Conservation (phyloP, 2,888 invertebrate genomes). For the Cetonia aurata region DNA sequence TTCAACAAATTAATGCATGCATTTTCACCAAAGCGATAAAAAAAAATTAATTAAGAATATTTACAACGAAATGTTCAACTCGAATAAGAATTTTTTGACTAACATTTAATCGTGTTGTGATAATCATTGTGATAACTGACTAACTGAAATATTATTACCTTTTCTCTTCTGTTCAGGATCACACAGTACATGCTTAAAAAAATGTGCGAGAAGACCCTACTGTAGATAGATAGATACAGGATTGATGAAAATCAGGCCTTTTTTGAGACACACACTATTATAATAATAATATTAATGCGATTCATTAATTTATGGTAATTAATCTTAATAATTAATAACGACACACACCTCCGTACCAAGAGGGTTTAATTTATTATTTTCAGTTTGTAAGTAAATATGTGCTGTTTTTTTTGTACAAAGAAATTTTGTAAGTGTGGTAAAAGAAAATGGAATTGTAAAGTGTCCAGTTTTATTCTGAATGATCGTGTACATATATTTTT, state of each 20-base stretch:
- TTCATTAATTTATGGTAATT: too few relatives aligned
- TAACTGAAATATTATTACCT: constrained; percentile 27
- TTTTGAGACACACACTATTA: too few relatives aligned
- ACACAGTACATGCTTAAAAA: constrained; percentile 31
- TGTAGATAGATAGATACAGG: constrained; percentile 11
- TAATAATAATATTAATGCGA: too few relatives aligned
- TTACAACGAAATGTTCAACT: background rate
- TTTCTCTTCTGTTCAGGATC: constrained; percentile 37
- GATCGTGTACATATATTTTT: background rate
- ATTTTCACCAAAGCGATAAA: background rate
- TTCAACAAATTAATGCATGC: background rate
- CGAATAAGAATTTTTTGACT: background rate
- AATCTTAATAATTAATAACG: too few relatives aligned
- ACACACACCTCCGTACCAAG: background rate
- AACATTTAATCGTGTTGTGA: constrained; percentile 29
- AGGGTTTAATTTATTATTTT: constrained; percentile 36
- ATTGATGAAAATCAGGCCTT: too few relatives aligned
- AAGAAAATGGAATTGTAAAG: constrained; percentile 28
- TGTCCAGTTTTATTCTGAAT: constrained; percentile 42
- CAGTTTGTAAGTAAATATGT: constrained; percentile 36
- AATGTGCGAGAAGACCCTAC: constrained; percentile 20
- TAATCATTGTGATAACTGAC: constrained; percentile 40
- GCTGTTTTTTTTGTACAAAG: constrained; percentile 31
- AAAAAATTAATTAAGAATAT: background rate
- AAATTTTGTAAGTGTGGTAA: constrained; percentile 19